phyloP scores from a whole-genome alignment of 2,113 vertebrate genomes.

The Rissa tridactyla region DNA sequence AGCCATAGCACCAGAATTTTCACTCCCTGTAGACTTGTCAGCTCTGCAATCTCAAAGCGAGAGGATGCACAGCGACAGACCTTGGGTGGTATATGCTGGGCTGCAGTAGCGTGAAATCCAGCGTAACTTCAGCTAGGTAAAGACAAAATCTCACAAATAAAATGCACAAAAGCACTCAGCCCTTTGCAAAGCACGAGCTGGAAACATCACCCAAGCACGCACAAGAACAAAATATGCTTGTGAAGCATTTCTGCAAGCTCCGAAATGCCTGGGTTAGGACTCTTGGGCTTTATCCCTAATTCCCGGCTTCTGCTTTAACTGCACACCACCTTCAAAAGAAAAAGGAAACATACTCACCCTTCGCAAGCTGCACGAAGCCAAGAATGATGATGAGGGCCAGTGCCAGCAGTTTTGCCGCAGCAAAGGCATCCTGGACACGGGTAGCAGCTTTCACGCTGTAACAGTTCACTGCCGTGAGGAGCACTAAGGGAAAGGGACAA shows the following conservation, averaged over 20 bases:
- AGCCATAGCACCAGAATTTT: background rate
- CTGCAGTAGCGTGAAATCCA: background rate
- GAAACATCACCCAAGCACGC: background rate
- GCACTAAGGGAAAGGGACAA: constrained; percentile 71
- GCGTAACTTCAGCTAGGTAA: background rate
- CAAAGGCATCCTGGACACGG: constrained; percentile 92
- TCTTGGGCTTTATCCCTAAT: background rate
- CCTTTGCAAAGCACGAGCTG: background rate
- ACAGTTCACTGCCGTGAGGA: constrained; percentile 93
- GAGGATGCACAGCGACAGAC: background rate
- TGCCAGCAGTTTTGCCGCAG: constrained; percentile 90
- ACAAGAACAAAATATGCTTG: too few relatives aligned
- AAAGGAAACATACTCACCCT: constrained; percentile 73
- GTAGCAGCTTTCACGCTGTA: constrained; percentile 97
- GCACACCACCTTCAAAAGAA: background rate
- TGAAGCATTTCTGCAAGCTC: background rate
- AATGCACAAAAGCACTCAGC: background rate
- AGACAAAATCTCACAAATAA: background rate
- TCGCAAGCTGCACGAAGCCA: constrained; percentile 90
- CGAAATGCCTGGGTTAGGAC: background rate
- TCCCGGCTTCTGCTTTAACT: background rate
- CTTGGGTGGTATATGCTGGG: background rate
- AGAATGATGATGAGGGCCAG: constrained; percentile 91
- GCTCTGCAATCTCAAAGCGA: background rate
- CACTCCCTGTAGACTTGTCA: background rate